A percentile compares a stretch with the other conserved stretches of the same genome.
Evolutionary conservation across 2,797 vertebrate species (phyloP).

Genomic region (Enteromius argenteus): DNA sequence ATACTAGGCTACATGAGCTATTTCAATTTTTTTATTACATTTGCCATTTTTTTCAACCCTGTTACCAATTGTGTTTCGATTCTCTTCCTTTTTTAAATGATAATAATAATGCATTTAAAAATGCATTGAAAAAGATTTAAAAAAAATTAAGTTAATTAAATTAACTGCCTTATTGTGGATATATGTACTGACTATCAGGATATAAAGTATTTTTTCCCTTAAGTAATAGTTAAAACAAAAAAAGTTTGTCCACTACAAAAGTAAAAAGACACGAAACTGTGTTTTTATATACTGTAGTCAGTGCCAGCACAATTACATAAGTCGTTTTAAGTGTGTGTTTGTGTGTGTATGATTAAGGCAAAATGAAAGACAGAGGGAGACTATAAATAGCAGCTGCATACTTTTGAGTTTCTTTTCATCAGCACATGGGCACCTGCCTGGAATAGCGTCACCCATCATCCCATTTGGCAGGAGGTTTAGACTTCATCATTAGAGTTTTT

Average conservation of each 20-base stretch:
- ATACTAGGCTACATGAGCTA: too few relatives aligned
- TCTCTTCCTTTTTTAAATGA: too few relatives aligned
- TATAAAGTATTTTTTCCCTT: too few relatives aligned
- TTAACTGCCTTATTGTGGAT: too few relatives aligned
- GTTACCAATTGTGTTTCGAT: too few relatives aligned
- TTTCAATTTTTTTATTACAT: too few relatives aligned
- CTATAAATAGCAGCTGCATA: conserved; percentile 74
- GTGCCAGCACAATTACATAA: neutral
- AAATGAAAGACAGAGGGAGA: conserved; percentile 60
- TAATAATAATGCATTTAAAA: too few relatives aligned
- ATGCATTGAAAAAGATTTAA: too few relatives aligned
- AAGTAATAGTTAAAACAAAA: too few relatives aligned
- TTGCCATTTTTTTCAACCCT: too few relatives aligned
- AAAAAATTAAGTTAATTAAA: too few relatives aligned
- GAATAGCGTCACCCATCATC: conserved; percentile 88
- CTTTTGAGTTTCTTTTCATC: conserved; percentile 78
- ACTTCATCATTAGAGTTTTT: conserved; percentile 71
- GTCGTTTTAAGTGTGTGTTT: conserved; percentile 2
- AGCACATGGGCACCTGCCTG: conserved; percentile 69
- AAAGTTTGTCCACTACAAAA: neutral
- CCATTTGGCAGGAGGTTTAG: conserved; percentile 86
- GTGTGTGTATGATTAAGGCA: conserved; percentile 19
- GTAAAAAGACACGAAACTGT: neutral
- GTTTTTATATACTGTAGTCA: neutral
- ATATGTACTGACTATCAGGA: too few relatives aligned